Evolutionary conservation across 2,888 invertebrate genomes (phyloP).

Genomic region (Lamproptera curius): DNA sequence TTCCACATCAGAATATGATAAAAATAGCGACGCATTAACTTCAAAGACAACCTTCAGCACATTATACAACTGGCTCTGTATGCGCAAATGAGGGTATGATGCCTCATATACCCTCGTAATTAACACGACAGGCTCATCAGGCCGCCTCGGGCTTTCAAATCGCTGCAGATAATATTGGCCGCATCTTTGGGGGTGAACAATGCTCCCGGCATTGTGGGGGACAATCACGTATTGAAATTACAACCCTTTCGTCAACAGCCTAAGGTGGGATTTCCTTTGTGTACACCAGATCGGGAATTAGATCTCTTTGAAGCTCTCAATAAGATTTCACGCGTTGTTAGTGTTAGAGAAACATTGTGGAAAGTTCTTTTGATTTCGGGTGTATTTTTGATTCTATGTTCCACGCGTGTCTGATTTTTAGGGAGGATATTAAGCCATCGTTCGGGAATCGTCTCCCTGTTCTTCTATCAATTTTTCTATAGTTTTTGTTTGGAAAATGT

Average conservation of each 20-base stretch:
- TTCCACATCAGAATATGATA: too few species aligned
- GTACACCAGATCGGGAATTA: slow-evolving; percentile 37
- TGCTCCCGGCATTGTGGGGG: slow-evolving; percentile 29
- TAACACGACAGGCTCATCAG: slow-evolving; percentile 37
- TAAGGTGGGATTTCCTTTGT: slow-evolving; percentile 23
- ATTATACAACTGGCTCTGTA: too few species aligned
- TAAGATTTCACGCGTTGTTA: slow-evolving; percentile 75
- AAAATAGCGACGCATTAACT: too few species aligned
- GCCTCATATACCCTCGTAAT: slow-evolving; percentile 31
- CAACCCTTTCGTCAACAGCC: slow-evolving; percentile 21
- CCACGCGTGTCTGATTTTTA: slow-evolving; percentile 51
- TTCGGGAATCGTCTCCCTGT: too few species aligned
- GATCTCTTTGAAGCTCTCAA: slow-evolving; percentile 70
- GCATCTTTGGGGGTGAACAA: slow-evolving; percentile 34
- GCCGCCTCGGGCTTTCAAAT: slow-evolving; percentile 31
- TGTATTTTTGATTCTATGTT: slow-evolving; percentile 74
- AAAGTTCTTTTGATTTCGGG: slow-evolving; percentile 69
- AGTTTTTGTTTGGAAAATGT: too few species aligned
- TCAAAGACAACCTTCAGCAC: too few species aligned
- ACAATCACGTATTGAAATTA: slow-evolving; percentile 26
- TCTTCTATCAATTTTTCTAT: too few species aligned
- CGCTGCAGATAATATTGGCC: slow-evolving; percentile 38
- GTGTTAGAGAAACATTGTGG: slow-evolving; percentile 67
- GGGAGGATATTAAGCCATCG: slow-evolving; percentile 31
- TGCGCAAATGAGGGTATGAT: slow-evolving; percentile 14